phyloP scores from a whole-genome alignment of 2,113 vertebrate genomes.

The Opisthocomus hoazin region DNA sequence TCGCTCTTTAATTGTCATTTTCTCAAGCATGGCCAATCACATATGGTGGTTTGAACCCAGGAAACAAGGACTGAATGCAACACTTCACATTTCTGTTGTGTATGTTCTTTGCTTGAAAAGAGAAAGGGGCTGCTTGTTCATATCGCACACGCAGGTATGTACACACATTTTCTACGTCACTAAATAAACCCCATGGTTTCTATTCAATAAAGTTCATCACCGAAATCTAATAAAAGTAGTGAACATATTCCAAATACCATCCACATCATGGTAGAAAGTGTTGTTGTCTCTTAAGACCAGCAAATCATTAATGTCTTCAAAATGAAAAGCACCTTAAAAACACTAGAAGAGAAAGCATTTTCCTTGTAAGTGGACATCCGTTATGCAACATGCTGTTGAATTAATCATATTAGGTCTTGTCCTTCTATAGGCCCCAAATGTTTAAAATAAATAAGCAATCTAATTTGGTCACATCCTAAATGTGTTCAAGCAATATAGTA shows the following conservation, averaged over 20 bases:
- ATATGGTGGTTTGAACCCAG: not conserved
- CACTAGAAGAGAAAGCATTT: not conserved
- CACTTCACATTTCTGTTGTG: accelerated
- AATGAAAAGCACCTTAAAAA: not conserved
- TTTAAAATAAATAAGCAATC: not conserved
- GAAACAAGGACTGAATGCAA: not conserved
- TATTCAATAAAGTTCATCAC: not conserved
- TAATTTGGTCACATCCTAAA: not conserved
- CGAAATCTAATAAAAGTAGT: not conserved
- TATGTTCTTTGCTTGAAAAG: not conserved
- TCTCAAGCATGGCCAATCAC: not conserved
- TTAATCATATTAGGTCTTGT: not conserved
- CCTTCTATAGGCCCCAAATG: not conserved
- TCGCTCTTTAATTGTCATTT: not conserved
- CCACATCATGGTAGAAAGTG: not conserved
- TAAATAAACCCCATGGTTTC: not conserved
- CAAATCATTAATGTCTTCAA: not conserved
- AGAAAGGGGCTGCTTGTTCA: not conserved
- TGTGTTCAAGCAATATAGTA: not conserved
- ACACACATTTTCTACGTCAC: not conserved
- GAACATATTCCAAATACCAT: not conserved
- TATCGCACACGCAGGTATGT: not conserved
- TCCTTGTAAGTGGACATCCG: not conserved
- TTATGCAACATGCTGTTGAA: not conserved
- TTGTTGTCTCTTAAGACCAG: not conserved